phyloP scores from a whole-genome alignment of 2,113 vertebrate genomes.

The Nerophis lumbriciformis region DNA sequence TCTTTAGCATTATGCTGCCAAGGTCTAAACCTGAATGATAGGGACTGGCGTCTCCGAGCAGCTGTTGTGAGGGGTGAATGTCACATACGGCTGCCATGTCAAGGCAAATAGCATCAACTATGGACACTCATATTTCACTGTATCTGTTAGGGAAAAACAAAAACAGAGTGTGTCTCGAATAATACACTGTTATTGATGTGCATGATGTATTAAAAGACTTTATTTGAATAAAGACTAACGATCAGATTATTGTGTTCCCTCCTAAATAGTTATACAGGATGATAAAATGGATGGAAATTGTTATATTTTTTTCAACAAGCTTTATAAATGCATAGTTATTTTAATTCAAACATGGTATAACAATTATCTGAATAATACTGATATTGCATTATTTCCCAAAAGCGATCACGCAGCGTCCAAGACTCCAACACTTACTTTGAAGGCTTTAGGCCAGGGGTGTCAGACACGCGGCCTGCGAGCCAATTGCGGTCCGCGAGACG shows the following conservation, averaged over 20 bases:
- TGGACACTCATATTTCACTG: slow-evolving; percentile 57
- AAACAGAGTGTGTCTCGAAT: slow-evolving; percentile 14
- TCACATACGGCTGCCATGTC: slow-evolving; percentile 62
- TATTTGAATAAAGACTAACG: background rate
- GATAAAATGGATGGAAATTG: too few relatives aligned
- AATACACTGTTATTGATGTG: background rate
- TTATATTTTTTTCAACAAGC: too few relatives aligned
- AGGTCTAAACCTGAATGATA: slow-evolving; percentile 63
- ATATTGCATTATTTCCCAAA: slow-evolving; percentile 35
- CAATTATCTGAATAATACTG: too few relatives aligned
- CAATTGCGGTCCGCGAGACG: too few relatives aligned
- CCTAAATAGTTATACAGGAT: too few relatives aligned
- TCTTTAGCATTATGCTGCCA: slow-evolving; percentile 48
- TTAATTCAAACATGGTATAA: too few relatives aligned
- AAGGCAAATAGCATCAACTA: slow-evolving; percentile 56
- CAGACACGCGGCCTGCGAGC: too few relatives aligned
- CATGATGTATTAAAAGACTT: background rate
- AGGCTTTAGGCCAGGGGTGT: too few relatives aligned
- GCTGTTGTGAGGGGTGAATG: slow-evolving; percentile 67
- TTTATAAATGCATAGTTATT: too few relatives aligned
- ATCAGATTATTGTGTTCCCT: too few relatives aligned
- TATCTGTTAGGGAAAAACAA: slow-evolving; percentile 32
- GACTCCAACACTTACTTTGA: slow-evolving; percentile 24
- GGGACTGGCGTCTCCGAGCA: slow-evolving; percentile 52
- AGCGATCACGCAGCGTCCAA: slow-evolving; percentile 35